Percentiles rank a stretch among this genome's conserved stretches.
phyloP scores from a whole-genome alignment of 2,797 vertebrate species.

The Pantherophis alleghaniensis region DNA sequence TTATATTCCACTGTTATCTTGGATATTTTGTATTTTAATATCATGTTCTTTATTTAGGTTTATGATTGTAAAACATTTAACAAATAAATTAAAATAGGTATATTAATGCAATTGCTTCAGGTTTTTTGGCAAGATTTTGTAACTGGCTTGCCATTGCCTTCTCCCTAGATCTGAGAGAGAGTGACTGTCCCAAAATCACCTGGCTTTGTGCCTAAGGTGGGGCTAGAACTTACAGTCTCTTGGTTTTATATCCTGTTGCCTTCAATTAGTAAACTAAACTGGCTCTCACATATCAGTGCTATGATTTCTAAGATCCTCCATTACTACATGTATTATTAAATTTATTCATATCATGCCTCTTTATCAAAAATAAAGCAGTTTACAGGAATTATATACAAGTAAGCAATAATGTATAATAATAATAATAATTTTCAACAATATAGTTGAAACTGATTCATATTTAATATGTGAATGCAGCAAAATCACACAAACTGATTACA shows the following conservation, averaged over 20 bases:
- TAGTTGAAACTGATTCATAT: too few relatives aligned
- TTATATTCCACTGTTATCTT: background rate
- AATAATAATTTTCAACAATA: too few relatives aligned
- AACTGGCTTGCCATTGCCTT: background rate
- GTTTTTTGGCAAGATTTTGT: background rate
- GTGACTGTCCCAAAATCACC: background rate
- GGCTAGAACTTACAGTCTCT: background rate
- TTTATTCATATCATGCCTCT: background rate
- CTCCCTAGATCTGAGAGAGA: background rate
- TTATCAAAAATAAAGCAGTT: background rate
- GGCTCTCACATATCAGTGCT: background rate
- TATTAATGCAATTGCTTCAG: background rate
- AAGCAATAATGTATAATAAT: too few relatives aligned
- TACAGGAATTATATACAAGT: background rate
- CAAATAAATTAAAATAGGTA: background rate
- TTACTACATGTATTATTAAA: conserved; percentile 11
- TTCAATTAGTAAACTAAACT: background rate
- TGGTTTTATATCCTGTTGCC: background rate
- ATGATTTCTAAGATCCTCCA: background rate
- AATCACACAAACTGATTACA: too few relatives aligned
- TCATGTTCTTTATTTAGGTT: conserved; percentile 3
- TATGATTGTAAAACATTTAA: background rate
- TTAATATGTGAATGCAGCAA: too few relatives aligned
- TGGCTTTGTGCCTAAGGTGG: background rate
- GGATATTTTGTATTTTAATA: background rate